These are phyloP conservation scores for Eufriesea mexicana DNA, from an alignment of 1,140 invertebrate species.

Conservation along the genomic window DNA sequence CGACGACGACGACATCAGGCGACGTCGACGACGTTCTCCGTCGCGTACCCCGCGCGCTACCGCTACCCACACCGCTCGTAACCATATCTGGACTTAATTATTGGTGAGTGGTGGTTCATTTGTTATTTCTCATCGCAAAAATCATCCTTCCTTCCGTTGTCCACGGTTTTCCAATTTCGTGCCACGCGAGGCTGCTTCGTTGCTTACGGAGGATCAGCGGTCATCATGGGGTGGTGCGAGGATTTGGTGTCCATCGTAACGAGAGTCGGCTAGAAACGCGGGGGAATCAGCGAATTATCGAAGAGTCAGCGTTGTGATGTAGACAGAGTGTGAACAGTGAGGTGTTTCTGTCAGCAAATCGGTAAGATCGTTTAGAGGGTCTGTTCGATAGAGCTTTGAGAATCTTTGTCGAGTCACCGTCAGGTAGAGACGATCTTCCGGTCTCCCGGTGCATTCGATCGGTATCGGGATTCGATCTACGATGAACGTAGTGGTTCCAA, in stretches of 20 bases:
- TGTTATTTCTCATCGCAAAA: background rate
- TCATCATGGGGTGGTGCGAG: no score
- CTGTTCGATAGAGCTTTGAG: no score
- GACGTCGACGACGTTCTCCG: constrained; percentile 79
- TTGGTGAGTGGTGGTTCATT: constrained; percentile 77
- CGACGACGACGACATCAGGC: constrained; percentile 60
- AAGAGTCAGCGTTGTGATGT: background rate
- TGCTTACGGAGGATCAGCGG: no score
- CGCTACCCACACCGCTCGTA: constrained; percentile 75
- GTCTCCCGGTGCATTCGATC: no score
- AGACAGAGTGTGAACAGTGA: background rate
- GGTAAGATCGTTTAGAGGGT: background rate
- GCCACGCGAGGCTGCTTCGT: no score
- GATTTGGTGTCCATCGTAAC: background rate
- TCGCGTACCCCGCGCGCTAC: constrained; percentile 77
- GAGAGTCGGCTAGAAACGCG: no score
- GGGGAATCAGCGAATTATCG: no score
- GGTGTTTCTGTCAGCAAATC: background rate
- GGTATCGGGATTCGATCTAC: no score
- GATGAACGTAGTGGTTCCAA: background rate
- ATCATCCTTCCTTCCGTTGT: background rate
- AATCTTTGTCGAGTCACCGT: no score
- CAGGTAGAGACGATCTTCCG: no score
- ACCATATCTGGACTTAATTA: constrained; percentile 81
- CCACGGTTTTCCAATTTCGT: constrained; percentile 5